Base-by-base conservation (phyloP, 2,797 vertebrate species). In the Oreonectes daqikongensis region DNA sequence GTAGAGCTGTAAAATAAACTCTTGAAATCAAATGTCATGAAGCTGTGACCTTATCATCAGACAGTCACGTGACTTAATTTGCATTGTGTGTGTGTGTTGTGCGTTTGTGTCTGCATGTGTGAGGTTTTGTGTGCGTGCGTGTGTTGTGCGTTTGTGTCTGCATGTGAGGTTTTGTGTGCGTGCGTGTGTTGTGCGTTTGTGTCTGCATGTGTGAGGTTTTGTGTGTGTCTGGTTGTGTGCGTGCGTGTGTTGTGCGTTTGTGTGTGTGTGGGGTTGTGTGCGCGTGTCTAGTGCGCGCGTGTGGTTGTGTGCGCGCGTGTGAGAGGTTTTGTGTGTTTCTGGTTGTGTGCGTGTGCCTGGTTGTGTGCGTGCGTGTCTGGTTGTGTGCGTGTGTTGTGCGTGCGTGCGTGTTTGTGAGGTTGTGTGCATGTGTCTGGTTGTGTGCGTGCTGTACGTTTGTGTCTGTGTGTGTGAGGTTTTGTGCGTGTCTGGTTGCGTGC, bases 21-120 rank as follows among this genome's bases (percentile, higher is more conserved):
- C 60, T 61, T 75, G 32, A 52, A 35, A 53, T 48, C 18, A 42
- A 64, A 72, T 42, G 42, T 12, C 3, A 15, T 26, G 38, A 82
- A 64, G 44, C 46, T 30, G 20, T 82, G 83, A 84, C 83, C 80
- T 84, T 82, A 69, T 63, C 55, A n/a, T 11, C 18, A 18, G 3
- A 53, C 22, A 32, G 20, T 52, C 8, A 63, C 10, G 42, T 24
- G 44, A 2, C 22, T 61, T 50, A n/a, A 68, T 55, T 28, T 65
- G 35, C 35, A 20, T 11, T 15, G 40, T n/a, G 30, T 52, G 32
- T 26, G 44, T 50, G 48, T 71, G 12, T 55, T 15, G 40, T 14
- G 12, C 11, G 12, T 14, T 42, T 42, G 12, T 42, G 2, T 42
- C 3, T 11, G 3, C n/a, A 12, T 52, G 38, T 50, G 14, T 26